Conservation (phyloP, 2,888 invertebrate genomes). For the Epistrophe eligans region DNA sequence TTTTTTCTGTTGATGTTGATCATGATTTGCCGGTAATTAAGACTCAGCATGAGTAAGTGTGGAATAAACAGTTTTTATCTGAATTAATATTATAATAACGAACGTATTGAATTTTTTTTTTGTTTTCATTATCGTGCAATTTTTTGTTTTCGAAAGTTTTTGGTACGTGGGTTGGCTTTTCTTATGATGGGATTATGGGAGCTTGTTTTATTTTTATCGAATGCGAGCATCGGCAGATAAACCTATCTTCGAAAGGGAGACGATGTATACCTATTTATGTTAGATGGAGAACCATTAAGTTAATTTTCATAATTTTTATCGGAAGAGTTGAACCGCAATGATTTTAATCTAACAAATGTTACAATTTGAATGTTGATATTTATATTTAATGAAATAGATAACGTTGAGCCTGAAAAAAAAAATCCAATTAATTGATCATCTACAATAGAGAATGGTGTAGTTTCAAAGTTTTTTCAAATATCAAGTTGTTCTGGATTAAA, state of each 20-base stretch:
- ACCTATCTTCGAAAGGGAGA: not conserved
- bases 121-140: conserved; percentile 3
- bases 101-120: conserved; percentile 22
- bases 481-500: no score
- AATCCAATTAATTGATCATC: no score
- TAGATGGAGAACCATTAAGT: conserved; percentile 4
- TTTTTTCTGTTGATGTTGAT: conserved; percentile 23
- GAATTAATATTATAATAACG: conserved; percentile 13
- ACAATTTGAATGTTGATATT: not conserved
- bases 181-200: not conserved
- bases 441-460: no score
- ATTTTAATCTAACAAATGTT: not conserved
- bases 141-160: conserved; percentile 39
- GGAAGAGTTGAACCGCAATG: not conserved
- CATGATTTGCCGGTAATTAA: conserved; percentile 41
- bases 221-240: conserved; percentile 34
- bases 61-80: conserved; percentile 45
- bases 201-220: conserved; percentile 28
- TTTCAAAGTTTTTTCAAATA: no score
- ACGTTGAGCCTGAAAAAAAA: no score
- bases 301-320: conserved; percentile 9
- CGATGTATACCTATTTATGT: no score
- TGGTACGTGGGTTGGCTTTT: conserved; percentile 25
- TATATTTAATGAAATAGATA: no score
- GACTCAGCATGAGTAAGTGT: conserved; percentile 35